Conservation (phyloP, 2,888 invertebrate genomes). For the Lasioglossum figueresi region DNA sequence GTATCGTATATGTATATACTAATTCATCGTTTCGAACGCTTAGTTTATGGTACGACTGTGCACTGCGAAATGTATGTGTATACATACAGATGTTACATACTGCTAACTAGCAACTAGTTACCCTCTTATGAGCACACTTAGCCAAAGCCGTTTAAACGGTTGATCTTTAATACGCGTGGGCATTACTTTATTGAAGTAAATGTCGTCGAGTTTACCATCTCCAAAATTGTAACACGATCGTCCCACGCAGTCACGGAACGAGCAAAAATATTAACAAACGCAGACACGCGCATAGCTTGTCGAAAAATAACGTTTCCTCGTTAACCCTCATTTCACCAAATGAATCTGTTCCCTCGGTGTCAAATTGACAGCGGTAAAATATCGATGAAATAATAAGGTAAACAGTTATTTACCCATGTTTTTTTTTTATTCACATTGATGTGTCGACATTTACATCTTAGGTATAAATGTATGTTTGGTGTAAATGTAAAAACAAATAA, state of each 20-base stretch:
- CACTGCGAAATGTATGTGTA: neutral
- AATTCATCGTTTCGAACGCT: neutral
- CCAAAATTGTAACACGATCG: conserved; percentile 8
- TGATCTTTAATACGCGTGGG: conserved; percentile 28
- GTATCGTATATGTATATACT: neutral
- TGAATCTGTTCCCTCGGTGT: too few species aligned
- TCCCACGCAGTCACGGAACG: too few species aligned
- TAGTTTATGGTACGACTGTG: neutral
- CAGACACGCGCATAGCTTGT: neutral
- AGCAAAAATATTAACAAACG: neutral
- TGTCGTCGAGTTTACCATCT: conserved; percentile 5
- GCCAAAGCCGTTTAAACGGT: conserved; percentile 4
- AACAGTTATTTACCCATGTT: too few species aligned
- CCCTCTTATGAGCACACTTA: conserved; percentile 12
- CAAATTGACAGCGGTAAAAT: too few species aligned
- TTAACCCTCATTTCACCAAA: too few species aligned
- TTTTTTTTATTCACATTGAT: too few species aligned
- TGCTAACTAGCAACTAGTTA: conserved; percentile 26
- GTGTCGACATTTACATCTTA: too few species aligned
- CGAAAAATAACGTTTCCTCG: neutral
- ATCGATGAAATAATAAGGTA: too few species aligned
- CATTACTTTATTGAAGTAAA: conserved; percentile 23
- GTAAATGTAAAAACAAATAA: too few species aligned
- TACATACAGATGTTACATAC: conserved; percentile 9
- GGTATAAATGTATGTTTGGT: too few species aligned